Evolutionary conservation across 1,140 invertebrate genomes (phyloP).

Genomic region (Cyclina sinensis): DNA sequence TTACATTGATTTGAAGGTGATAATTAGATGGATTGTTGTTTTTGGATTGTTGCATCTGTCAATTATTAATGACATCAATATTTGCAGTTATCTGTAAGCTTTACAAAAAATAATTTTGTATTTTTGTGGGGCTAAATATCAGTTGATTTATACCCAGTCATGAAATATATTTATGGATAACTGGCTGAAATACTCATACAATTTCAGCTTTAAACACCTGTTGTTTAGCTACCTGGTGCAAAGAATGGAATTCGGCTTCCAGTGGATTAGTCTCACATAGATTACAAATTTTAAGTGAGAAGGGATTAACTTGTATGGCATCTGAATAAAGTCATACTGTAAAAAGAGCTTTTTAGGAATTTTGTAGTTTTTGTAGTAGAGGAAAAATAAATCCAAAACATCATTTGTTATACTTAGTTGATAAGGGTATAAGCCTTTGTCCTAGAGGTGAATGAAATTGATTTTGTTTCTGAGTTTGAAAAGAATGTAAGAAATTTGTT

Average conservation of each 20-base stretch:
- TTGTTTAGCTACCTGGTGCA: neutral
- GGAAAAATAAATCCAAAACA: neutral
- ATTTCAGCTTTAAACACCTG: neutral
- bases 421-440: neutral
- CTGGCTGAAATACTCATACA: too few relatives aligned
- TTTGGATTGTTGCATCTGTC: neutral
- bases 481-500: neutral
- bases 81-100: too few relatives aligned
- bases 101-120: too few relatives aligned
- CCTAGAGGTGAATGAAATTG: neutral
- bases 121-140: too few relatives aligned
- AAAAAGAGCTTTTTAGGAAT: neutral
- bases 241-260: conserved; percentile 22
- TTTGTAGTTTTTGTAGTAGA: neutral
- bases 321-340: neutral
- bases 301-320: neutral
- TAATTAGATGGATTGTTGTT: neutral
- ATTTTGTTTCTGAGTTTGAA: neutral
- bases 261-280: conserved; percentile 1
- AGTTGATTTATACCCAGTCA: too few relatives aligned
- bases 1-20: neutral
- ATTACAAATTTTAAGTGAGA: conserved; percentile 2
- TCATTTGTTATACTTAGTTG: neutral
- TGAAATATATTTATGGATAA: too few relatives aligned
- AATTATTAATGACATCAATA: too few relatives aligned